A percentile compares a stretch with the other conserved stretches of the same genome.
Evolutionary conservation across 2,113 vertebrate genomes (phyloP).

Genomic region (Gambusia holbrooki): DNA sequence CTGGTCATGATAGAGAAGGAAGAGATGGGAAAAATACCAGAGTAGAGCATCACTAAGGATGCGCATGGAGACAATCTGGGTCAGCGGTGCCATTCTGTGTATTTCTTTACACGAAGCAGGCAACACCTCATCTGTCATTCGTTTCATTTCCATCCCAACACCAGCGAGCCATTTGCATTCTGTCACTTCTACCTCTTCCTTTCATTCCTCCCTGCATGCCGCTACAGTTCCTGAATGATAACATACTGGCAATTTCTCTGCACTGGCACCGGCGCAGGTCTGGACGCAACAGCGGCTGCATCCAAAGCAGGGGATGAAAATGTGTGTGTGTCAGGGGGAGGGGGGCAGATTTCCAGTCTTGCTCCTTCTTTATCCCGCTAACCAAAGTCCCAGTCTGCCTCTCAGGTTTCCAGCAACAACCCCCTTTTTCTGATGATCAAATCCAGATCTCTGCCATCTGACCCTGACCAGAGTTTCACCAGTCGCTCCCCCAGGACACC

Average conservation of each 20-base stretch:
- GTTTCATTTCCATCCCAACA: conserved; percentile 67
- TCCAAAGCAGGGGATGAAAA: conserved; percentile 51
- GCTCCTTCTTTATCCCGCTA: conserved; percentile 12
- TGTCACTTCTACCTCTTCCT: conserved; percentile 58
- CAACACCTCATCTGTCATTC: conserved; percentile 71
- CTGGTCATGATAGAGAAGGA: conserved; percentile 20
- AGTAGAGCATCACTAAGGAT: conserved; percentile 20
- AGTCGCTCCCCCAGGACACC: conserved; percentile 36
- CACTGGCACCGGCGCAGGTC: conserved; percentile 28
- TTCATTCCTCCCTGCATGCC: conserved; percentile 64
- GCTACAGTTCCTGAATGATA: conserved; percentile 71
- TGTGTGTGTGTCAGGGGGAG: not conserved
- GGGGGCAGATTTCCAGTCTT: conserved; percentile 24
- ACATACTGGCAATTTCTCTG: conserved; percentile 56
- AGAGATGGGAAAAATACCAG: conserved; percentile 15
- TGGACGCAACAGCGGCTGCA: conserved; percentile 50
- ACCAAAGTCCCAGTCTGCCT: conserved; percentile 26
- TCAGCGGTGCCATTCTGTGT: conserved; percentile 59
- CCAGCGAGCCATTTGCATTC: conserved; percentile 71
- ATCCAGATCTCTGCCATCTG: conserved; percentile 72
- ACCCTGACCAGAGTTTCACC: conserved; percentile 55
- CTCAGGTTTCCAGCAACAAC: conserved; percentile 52
- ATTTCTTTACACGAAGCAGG: conserved; percentile 57
- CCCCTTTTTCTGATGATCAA: conserved; percentile 43
- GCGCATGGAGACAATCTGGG: conserved; percentile 68